phyloP scores from a whole-genome alignment of 2,888 invertebrate species.

The Notodonta dromedarius region DNA sequence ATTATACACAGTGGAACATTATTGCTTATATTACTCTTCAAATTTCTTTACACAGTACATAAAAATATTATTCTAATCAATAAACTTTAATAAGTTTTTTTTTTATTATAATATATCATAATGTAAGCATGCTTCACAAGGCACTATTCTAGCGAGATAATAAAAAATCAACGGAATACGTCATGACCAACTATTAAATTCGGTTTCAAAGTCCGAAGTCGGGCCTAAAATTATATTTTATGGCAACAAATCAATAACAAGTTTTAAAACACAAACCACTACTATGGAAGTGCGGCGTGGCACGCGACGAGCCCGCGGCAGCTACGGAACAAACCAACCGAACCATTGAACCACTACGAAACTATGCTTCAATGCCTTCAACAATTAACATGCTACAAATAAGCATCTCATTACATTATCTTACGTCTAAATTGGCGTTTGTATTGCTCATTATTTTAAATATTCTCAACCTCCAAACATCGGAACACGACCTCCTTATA shows the following conservation, averaged over 20 bases:
- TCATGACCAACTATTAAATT: conserved; percentile 77
- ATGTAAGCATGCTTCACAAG: conserved; percentile 82
- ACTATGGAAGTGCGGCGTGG: conserved; percentile 50
- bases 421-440: conserved; percentile 77
- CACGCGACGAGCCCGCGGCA: conserved; percentile 55
- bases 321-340: conserved; percentile 48
- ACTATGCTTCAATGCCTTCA: conserved; percentile 47
- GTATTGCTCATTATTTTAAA: conserved; percentile 69
- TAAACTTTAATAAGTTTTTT: conserved; percentile 56
- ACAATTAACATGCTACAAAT: conserved; percentile 47
- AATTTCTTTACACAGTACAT: conserved; percentile 64
- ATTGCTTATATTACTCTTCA: conserved; percentile 68
- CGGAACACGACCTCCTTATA: conserved; percentile 28
- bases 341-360: conserved; percentile 43
- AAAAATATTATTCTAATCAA: conserved; percentile 70
- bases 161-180: conserved; percentile 63
- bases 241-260: conserved; percentile 69
- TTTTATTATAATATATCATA: conserved; percentile 44
- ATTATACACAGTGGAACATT: conserved; percentile 67
- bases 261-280: conserved; percentile 54
- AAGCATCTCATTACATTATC: conserved; percentile 59
- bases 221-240: conserved; percentile 75
- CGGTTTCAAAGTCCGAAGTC: conserved; percentile 77
- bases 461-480: conserved; percentile 34
- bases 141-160: conserved; percentile 82